Evolutionary conservation across 2,113 vertebrate genomes (phyloP), one percentile per base, ranked within the genome.

Genomic region (Echinops telfairi): DNA sequence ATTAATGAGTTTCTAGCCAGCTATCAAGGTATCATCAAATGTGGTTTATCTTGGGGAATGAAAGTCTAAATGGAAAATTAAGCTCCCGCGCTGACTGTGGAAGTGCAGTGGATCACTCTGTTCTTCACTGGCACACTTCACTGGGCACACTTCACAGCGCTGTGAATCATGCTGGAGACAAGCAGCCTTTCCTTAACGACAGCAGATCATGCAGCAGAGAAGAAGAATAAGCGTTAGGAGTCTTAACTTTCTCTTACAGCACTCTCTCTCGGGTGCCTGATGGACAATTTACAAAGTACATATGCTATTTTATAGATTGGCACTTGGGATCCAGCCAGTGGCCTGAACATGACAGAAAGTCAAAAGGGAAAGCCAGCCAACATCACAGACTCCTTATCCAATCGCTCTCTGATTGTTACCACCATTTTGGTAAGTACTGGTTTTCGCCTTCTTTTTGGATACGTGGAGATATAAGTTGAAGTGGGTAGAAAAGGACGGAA

Each of bases 331-430:
- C 99, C 99, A 19, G 97, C 98, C 77, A 99, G 99, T 94, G 99
- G 99, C 87, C 98, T 99, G 96, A 99, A 99, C 97, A 99, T 99
- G 99, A 99, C 99, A 10, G 99, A 99, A 95, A 99, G 98, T 98
- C 99, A 99, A 97, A 99, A 99, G 97, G 99, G 99, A 96, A 99
- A 99, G 95, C 98, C 98, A 57, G 97, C 99, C 3, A 99, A 99
- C 86, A 98, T 99, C 95, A 99, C 99, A 22, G 99, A 99, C 97
- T 99, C 99, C 6, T 96, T 99, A 83, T 99, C 99, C 90, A 99
- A 99, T 97, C 98, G 99, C 29, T 99, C 99, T 58, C 98, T 99
- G 92, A 98, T 99, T 0, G 98, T 99, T 90, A 99, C 99, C 60
- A 99, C 99, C 79, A 99, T 99, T 96, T 98, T 99, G 99, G 99